A percentile compares a stretch with the other conserved stretches of the same genome.
These are phyloP conservation scores for Andinoacara biseriatus DNA, from an alignment of 2,113 vertebrate species.

Conservation along the genomic window DNA sequence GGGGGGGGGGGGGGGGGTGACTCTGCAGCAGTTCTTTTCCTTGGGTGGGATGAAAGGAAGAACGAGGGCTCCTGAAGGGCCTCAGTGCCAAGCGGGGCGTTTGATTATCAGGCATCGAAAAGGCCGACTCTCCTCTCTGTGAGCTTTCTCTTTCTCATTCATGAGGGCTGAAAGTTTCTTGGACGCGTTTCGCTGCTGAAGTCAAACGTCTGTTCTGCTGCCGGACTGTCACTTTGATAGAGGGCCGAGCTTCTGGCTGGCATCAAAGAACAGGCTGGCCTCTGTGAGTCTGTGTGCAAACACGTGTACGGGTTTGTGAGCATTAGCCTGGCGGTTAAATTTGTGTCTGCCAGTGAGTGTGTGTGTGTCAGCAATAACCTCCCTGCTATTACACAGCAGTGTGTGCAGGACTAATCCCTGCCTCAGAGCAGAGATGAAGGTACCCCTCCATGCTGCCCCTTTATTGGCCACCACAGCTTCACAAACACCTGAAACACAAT, in stretches of 20 bases:
- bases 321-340: slow-evolving; percentile 23
- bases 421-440: slow-evolving; percentile 48
- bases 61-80: slow-evolving; percentile 20
- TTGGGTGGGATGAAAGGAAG: slow-evolving; percentile 42
- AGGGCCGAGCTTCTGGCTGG: slow-evolving; percentile 19
- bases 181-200: slow-evolving; percentile 44
- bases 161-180: slow-evolving; percentile 69
- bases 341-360: slow-evolving; percentile 6
- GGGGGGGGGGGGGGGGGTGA: background rate
- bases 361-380: slow-evolving; percentile 13
- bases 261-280: slow-evolving; percentile 52
- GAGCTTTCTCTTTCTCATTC: slow-evolving; percentile 66
- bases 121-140: slow-evolving; percentile 55
- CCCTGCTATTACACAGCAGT: background rate
- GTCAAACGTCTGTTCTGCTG: slow-evolving; percentile 56
- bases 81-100: slow-evolving; percentile 46
- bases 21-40: background rate
- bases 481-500: slow-evolving; percentile 60
- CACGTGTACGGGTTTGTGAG: slow-evolving; percentile 21
- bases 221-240: slow-evolving; percentile 59
- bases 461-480: slow-evolving; percentile 42
- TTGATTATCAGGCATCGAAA: slow-evolving; percentile 66
- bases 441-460: slow-evolving; percentile 34
- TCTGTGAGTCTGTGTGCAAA: slow-evolving; percentile 52
- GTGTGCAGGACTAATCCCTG: slow-evolving; percentile 35